Conservation (phyloP, 1,140 invertebrate genomes). For the Trachymyrmex cornetzi region DNA sequence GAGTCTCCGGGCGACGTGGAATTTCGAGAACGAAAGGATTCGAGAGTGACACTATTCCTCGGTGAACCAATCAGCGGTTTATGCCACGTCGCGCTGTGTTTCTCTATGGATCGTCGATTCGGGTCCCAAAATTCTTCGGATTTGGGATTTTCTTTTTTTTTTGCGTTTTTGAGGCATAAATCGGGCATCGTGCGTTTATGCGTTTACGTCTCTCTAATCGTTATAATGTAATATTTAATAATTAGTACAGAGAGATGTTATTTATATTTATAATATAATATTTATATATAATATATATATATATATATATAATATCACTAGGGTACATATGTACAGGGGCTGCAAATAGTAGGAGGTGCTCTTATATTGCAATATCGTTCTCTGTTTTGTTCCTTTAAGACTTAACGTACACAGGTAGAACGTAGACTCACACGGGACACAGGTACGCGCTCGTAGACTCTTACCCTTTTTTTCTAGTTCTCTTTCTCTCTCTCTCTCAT, state of each 20-base stretch:
- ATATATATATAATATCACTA: too few relatives aligned
- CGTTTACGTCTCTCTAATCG: conserved; percentile 79
- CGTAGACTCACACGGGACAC: conserved; percentile 57
- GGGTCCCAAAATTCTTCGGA: conserved; percentile 22
- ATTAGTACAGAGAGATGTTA: conserved; percentile 85
- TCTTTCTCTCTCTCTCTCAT: conserved; percentile 6
- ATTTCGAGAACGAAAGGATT: conserved; percentile 33
- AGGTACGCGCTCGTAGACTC: conserved; percentile 58
- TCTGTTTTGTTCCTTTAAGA: conserved; percentile 61
- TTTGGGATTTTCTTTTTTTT: conserved; percentile 29
- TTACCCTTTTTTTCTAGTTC: conserved; percentile 31
- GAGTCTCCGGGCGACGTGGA: conserved; percentile 21
- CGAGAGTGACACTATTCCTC: background rate
- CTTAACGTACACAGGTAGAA: conserved; percentile 59
- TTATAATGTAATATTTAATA: conserved; percentile 85
- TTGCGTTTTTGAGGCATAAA: conserved; percentile 56
- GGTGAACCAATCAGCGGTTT: conserved; percentile 32
- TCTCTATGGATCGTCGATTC: conserved; percentile 21
- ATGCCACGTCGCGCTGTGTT: background rate
- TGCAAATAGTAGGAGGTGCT: conserved; percentile 78
- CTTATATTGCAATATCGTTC: conserved; percentile 82
- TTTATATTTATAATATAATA: conserved; percentile 69
- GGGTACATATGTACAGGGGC: too few relatives aligned
- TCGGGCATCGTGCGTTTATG: conserved; percentile 78
- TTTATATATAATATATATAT: too few relatives aligned